A percentile compares a stretch with the other conserved stretches of the same genome.
Conservation (phyloP, 2,888 invertebrate species). For the Tetrapedia diversipes region DNA sequence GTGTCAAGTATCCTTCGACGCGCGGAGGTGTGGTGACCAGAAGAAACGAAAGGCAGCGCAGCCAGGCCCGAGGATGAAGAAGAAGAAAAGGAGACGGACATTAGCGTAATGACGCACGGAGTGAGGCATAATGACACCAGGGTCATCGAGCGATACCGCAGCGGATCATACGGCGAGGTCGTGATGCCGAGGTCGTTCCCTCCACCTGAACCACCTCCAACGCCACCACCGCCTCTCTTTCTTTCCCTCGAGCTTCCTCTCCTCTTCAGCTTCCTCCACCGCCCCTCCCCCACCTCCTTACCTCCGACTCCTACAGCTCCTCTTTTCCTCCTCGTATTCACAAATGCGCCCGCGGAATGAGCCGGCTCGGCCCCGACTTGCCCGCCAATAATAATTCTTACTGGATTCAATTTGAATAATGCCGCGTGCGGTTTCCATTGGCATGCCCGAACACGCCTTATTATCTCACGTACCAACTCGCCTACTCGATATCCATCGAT, state of each 20-base stretch:
- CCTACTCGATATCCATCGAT: constrained; percentile 80
- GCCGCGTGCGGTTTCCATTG: constrained; percentile 81
- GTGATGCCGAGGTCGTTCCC: constrained; percentile 71
- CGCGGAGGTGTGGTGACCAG: constrained; percentile 56
- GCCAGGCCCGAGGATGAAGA: constrained; percentile 36
- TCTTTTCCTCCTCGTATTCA: constrained; percentile 68
- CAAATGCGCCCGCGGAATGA: constrained; percentile 75
- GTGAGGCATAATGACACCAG: constrained; percentile 76
- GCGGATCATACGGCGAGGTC: constrained; percentile 73
- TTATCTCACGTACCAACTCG: constrained; percentile 81
- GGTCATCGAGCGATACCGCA: constrained; percentile 76
- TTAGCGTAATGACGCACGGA: constrained; percentile 76
- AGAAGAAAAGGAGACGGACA: constrained; percentile 69
- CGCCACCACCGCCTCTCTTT: constrained; percentile 26
- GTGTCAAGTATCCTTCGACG: constrained; percentile 60
- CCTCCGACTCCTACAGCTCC: constrained; percentile 46
- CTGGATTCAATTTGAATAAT: constrained; percentile 82
- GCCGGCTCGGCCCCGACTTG: constrained; percentile 71
- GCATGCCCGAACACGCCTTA: constrained; percentile 80
- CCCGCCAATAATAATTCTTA: constrained; percentile 81
- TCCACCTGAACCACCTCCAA: constrained; percentile 62
- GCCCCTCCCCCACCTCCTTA: constrained; percentile 24
- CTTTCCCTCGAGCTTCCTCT: constrained; percentile 4
- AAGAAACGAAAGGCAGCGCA: constrained; percentile 48
- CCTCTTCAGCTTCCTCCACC: not conserved